Evolutionary conservation across 2,888 invertebrate genomes (phyloP), one percentile per base, ranked within the genome.

Genomic region (Therioaphis trifolii): DNA sequence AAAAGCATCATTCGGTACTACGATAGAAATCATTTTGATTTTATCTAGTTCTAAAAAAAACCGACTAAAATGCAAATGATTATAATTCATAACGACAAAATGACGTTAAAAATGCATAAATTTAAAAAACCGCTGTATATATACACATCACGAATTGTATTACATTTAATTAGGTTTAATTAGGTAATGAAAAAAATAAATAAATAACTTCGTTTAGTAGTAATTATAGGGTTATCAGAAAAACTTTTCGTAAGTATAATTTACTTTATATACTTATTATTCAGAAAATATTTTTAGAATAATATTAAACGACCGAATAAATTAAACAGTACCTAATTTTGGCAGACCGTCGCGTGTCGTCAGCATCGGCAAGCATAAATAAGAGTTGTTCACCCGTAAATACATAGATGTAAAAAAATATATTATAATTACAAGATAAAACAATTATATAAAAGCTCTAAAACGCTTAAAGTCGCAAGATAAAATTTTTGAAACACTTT

Each of bases 221-320:
- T 49, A 66, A 77, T 77, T 77, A 49, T 21, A 1, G 21, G 49
- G 63, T 77, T 35, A 49, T 66, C 77, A 15, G 18, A 11, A 61
- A 29, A n/a, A 15, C 29, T 63, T 66, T 63, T 46, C 27, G 12
- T 27, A 27, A n/a, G n/a, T 35, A 74, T 46, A 46, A 12, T 46
- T 46, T 46, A 15, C 18, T 55, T 40, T 58, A 18, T 58, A 18
- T 63, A 24, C 12, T 58, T 58, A 58, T 74, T 74, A 71, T 52
- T 74, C 52, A 74, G 35, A 52, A 35, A 55, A 66, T 40, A 66
- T 40, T 46, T 46, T 27, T 49, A 27, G 11, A 74, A 35, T 35
- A 74, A 55, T 55, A 52, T 46, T 49, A 63, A 63, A 49, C 18
- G 15, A 76, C 12, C 46, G n/a, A 7, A 63, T 61, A 61, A 27